These are phyloP conservation scores for Microcebus jonahi DNA, from an alignment of 2,113 vertebrate genomes.

Conservation along the genomic window DNA sequence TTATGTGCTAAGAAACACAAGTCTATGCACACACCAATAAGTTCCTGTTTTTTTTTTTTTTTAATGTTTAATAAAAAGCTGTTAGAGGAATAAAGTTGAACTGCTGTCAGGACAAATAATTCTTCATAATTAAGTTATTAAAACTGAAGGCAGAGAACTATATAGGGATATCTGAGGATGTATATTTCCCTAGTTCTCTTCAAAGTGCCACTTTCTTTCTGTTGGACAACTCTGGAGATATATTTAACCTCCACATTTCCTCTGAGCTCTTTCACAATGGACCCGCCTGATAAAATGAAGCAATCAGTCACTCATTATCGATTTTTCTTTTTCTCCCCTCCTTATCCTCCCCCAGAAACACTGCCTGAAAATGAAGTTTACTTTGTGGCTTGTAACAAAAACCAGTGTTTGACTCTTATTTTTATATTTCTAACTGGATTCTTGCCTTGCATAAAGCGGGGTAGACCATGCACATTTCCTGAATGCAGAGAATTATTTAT, in stretches of 20 bases:
- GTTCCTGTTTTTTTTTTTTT: constrained; percentile 72
- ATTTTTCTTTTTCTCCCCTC: constrained; percentile 58
- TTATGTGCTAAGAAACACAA: constrained; percentile 70
- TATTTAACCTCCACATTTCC: constrained; percentile 72
- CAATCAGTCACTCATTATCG: constrained; percentile 68
- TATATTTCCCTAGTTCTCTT: constrained; percentile 66
- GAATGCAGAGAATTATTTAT: constrained; percentile 76
- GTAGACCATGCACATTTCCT: constrained; percentile 74
- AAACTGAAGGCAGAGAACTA: constrained; percentile 77
- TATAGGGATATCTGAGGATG: constrained; percentile 58
- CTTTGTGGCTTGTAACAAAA: constrained; percentile 72
- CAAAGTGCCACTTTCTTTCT: constrained; percentile 81
- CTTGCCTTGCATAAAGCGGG: constrained; percentile 67
- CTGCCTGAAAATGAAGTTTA: constrained; percentile 89
- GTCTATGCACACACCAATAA: constrained; percentile 51
- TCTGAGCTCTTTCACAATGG: constrained; percentile 84
- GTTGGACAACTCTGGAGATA: constrained; percentile 80
- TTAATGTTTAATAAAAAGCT: constrained; percentile 34
- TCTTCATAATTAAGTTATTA: constrained; percentile 50
- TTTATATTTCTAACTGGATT: constrained; percentile 72
- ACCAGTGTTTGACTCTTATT: constrained; percentile 46
- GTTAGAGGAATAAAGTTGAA: constrained; percentile 80
- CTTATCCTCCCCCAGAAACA: constrained; percentile 72
- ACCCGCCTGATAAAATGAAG: constrained; percentile 81
- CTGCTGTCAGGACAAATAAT: constrained; percentile 62